phyloP scores from a whole-genome alignment of 2,888 invertebrate species.

The Polydesmus complanatus region DNA sequence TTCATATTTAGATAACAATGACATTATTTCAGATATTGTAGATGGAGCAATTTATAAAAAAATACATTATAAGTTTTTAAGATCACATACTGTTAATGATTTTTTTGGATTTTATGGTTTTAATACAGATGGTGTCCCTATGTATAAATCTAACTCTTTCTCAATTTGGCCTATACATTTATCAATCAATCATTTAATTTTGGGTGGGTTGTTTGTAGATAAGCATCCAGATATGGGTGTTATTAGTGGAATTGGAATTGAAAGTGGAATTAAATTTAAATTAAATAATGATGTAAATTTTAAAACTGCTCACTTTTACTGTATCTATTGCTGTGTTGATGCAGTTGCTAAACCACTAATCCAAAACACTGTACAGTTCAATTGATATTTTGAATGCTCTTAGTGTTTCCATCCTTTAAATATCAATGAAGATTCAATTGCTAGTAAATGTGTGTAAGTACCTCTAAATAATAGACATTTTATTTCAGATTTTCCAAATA shows the following conservation, averaged over 20 bases:
- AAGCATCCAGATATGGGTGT: neutral
- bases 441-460: too few relatives aligned
- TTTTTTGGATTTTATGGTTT: too few relatives aligned
- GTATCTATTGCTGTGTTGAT: neutral
- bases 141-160: neutral
- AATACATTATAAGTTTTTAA: too few relatives aligned
- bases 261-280: neutral
- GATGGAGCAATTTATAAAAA: too few relatives aligned
- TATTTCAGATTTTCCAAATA: too few relatives aligned
- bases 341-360: neutral
- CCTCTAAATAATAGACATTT: too few relatives aligned
- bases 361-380: neutral
- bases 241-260: neutral
- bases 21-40: too few relatives aligned
- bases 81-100: too few relatives aligned
- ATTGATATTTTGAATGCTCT: constrained; percentile 2
- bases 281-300: neutral
- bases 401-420: constrained; percentile 1
- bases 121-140: neutral
- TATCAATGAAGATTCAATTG: too few relatives aligned
- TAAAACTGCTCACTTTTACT: neutral
- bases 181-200: neutral
- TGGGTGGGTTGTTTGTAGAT: neutral
- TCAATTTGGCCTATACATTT: constrained; percentile 5
- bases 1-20: too few relatives aligned